Conservation (phyloP, 53 echinoderm and acorn worm genomes). For the Astropecten irregularis region DNA sequence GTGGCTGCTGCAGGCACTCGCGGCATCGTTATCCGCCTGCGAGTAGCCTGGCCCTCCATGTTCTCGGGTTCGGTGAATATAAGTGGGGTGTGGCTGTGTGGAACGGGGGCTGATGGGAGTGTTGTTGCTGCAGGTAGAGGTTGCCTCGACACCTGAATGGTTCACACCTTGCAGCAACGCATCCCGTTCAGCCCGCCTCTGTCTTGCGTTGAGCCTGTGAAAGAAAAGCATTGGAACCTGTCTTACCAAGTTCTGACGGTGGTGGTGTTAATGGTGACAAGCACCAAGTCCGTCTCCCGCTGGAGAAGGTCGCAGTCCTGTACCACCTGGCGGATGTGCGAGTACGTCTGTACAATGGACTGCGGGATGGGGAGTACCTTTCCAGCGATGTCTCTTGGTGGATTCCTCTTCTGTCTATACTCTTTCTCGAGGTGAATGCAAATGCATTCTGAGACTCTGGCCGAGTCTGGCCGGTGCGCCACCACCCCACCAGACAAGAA, state of each 20-base stretch:
- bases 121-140: not conserved
- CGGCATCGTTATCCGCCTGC: too few species aligned
- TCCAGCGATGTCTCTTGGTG: constrained; percentile 6
- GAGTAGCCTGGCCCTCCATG: too few species aligned
- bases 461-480: constrained; percentile 10
- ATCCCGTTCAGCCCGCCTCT: too few species aligned
- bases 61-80: constrained; percentile 12
- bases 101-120: not conserved
- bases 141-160: not conserved
- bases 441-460: constrained; percentile 33
- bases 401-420: not conserved
- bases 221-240: too few species aligned
- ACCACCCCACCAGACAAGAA: constrained; percentile 36
- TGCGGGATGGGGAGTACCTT: constrained; percentile 24
- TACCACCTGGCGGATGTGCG: constrained; percentile 18
- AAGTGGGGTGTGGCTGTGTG: constrained; percentile 11
- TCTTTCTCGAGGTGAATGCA: constrained; percentile 5
- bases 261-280: constrained; percentile 28
- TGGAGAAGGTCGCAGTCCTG: not conserved
- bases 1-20: not conserved
- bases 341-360: constrained; percentile 35
- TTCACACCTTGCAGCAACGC: too few species aligned
- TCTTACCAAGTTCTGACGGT: constrained; percentile 10
- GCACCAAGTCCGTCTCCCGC: not conserved
- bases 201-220: too few species aligned